A percentile compares a stretch with the other conserved stretches of the same genome.
Evolutionary conservation across 2,888 invertebrate genomes (phyloP).

Genomic region (Ophion ventricosus): DNA sequence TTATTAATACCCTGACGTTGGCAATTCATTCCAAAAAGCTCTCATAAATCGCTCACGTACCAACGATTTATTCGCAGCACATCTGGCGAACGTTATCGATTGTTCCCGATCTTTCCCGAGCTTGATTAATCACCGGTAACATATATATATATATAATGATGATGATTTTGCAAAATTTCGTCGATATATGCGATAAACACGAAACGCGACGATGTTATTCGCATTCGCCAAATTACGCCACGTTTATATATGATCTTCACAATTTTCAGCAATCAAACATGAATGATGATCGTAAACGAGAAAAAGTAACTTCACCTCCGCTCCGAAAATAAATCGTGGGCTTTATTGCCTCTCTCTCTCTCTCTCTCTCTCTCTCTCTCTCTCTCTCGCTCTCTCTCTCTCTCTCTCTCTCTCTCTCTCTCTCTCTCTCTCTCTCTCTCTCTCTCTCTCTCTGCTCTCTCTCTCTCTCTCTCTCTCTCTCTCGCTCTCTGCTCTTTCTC

Average conservation of each 20-base stretch:
- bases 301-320: constrained; percentile 25
- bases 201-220: neutral
- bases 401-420: neutral
- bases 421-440: no score
- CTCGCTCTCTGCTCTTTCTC: neutral
- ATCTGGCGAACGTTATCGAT: constrained; percentile 38
- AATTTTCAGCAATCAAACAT: constrained; percentile 36
- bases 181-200: neutral
- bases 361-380: neutral
- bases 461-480: no score
- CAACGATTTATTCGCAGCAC: constrained; percentile 38
- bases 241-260: constrained; percentile 19
- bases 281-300: constrained; percentile 44
- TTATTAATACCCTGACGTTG: constrained; percentile 6
- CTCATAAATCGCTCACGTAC: constrained; percentile 29
- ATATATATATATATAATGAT: neutral
- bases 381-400: neutral
- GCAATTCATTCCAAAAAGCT: constrained; percentile 10
- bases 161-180: constrained; percentile 1
- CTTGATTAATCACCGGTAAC: constrained; percentile 40
- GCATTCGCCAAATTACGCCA: constrained; percentile 23
- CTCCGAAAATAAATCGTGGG: constrained; percentile 55
- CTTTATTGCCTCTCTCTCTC: constrained; percentile 38
- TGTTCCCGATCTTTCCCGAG: constrained; percentile 30
- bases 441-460: no score